Evolutionary conservation across 2,797 vertebrate genomes (phyloP), one percentile per base, ranked within the genome.

Genomic region (Merluccius polli): DNA sequence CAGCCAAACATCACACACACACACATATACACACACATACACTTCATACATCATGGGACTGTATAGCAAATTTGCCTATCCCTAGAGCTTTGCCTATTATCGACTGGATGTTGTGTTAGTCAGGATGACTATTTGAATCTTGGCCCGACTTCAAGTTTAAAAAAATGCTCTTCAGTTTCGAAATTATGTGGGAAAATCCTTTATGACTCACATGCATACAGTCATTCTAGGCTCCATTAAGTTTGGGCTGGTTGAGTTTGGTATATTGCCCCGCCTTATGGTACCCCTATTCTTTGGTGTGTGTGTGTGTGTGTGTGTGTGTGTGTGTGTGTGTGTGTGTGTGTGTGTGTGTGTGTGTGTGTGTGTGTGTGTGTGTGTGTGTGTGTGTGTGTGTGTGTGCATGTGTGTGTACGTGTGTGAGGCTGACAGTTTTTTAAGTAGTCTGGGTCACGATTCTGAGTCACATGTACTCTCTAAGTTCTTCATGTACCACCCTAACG

Each of bases 161-260:
- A n/a, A n/a, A n/a, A 77, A 79, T 11, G 83, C 79, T 77, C 77
- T 83, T 83, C 84, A 84, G 81, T 86, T 81, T 81, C 83, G 84
- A 86, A 80, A 82, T 85, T 75, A 79, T 74, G 30, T 85, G 86
- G 90, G 87, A 85, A 89, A 89, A 89, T 90, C 89, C 89, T 91
- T 73, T 73, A 84, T 92, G 90, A 91, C 85, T 91, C 90, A 91
- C 73, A 24, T 72, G 31, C 36, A 33, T 59, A 73, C 75, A 81
- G 74, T 85, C 83, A 24, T 36, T 38, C 65, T 77, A 12, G 71
- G 81, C 73, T 82, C 73, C 52, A 86, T 81, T 80, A 79, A 83
- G 79, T 86, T 67, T 71, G 75, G 74, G n/a, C 68, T 79, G 82
- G 79, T 73, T 48, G 32, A 72, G 76, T 86, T 89, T 87, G 85